Percentiles rank a stretch among this genome's conserved stretches.
Evolutionary conservation across 2,888 invertebrate genomes (phyloP).

Genomic region (Drosophila neonasuta): DNA sequence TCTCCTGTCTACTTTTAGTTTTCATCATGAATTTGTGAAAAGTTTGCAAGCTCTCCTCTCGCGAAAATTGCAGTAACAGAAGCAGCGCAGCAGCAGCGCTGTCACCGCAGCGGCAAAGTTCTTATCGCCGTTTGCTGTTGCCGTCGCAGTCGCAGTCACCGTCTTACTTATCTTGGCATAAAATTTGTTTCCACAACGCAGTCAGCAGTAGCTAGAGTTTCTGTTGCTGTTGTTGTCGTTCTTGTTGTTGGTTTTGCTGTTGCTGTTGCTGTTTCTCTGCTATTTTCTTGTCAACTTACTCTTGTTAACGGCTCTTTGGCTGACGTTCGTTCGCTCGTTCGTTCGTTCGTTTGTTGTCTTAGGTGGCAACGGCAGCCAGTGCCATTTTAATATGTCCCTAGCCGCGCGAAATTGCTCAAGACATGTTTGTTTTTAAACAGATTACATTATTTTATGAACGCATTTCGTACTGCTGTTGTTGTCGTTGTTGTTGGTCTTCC

Average conservation of each 20-base stretch:
- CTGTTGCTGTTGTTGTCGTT: conserved; percentile 15
- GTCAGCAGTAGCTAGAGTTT: conserved; percentile 29
- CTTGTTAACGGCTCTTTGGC: conserved; percentile 71
- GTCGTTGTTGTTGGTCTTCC: conserved; percentile 8
- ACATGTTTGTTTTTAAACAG: conserved; percentile 77
- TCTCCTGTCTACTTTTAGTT: conserved; percentile 67
- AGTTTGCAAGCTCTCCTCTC: conserved; percentile 43
- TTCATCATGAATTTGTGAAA: conserved; percentile 74
- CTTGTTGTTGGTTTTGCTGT: conserved; percentile 14
- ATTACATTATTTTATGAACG: conserved; percentile 78
- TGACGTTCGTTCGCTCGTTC: conserved; percentile 34
- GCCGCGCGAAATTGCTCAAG: conserved; percentile 76
- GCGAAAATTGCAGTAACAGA: conserved; percentile 60
- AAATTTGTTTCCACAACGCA: conserved; percentile 75
- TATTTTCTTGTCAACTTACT: conserved; percentile 69
- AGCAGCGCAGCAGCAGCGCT: conserved; percentile 40
- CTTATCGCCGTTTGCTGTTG: conserved; percentile 55
- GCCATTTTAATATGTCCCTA: conserved; percentile 75
- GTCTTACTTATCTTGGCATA: conserved; percentile 78
- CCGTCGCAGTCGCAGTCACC: conserved; percentile 40
- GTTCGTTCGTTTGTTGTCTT: conserved; percentile 55
- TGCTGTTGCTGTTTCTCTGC: conserved; percentile 26
- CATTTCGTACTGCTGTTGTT: conserved; percentile 52
- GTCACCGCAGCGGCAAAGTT: conserved; percentile 55
- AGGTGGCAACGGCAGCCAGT: conserved; percentile 57